phyloP scores from a whole-genome alignment of 1,140 invertebrate species.

The Scaptomyza montana region DNA sequence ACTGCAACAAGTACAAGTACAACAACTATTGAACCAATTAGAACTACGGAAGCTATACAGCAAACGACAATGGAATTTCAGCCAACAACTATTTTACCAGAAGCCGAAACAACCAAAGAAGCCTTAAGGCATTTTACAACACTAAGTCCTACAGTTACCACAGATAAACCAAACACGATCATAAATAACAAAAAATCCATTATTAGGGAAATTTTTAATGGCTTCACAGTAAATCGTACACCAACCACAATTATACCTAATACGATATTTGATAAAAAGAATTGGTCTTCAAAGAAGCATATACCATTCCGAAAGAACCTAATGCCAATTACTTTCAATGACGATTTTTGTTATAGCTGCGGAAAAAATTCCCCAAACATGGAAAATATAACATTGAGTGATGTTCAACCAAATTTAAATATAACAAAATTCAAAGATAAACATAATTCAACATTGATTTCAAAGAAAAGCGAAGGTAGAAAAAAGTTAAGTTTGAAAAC shows the following conservation, averaged over 20 bases:
- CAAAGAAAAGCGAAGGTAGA: neutral
- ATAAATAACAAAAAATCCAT: neutral
- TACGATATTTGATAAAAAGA: neutral
- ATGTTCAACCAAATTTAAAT: neutral
- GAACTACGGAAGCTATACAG: neutral
- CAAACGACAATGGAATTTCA: neutral
- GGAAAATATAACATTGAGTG: neutral
- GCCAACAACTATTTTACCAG: neutral
- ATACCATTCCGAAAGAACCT: neutral
- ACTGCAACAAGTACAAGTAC: neutral
- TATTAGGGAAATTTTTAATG: neutral
- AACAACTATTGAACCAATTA: neutral
- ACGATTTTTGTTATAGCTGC: neutral
- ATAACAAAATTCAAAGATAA: too few species aligned
- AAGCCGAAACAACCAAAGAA: neutral
- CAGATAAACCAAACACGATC: neutral
- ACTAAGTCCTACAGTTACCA: neutral
- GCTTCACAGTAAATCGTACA: neutral
- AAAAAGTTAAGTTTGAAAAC: slow-evolving; percentile 8
- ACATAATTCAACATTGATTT: neutral
- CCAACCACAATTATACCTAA: neutral
- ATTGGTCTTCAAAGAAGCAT: neutral
- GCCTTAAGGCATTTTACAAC: neutral
- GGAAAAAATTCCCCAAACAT: neutral
- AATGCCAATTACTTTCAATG: neutral